These are phyloP conservation scores for Perdita meconis DNA, from an alignment of 2,888 invertebrate genomes.

Conservation along the genomic window DNA sequence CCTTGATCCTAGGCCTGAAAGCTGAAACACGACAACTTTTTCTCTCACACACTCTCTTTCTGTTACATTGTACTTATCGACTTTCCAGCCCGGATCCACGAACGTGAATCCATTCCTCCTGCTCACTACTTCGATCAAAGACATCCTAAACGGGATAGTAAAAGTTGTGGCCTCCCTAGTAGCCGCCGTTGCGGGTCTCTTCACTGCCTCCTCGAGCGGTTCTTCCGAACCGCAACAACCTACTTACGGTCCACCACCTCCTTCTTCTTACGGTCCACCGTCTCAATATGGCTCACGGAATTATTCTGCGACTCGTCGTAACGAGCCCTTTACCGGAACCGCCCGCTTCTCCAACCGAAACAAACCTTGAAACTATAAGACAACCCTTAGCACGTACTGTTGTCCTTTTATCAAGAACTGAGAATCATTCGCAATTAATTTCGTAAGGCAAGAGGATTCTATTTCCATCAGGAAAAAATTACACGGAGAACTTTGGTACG, in stretches of 20 bases:
- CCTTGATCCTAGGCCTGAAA: background rate
- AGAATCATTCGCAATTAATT: too few species aligned
- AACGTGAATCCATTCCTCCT: constrained; percentile 72
- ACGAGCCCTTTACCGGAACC: constrained; percentile 22
- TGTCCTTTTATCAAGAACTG: background rate
- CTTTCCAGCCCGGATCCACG: constrained; percentile 62
- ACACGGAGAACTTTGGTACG: too few species aligned
- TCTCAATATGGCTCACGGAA: constrained; percentile 23
- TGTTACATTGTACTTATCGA: constrained; percentile 27
- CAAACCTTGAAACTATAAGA: constrained; percentile 1
- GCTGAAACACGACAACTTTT: background rate
- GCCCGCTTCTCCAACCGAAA: constrained; percentile 12
- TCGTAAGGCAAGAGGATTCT: too few species aligned
- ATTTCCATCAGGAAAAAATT: too few species aligned
- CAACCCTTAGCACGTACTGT: background rate
- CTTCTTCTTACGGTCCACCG: constrained; percentile 25
- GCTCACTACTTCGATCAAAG: constrained; percentile 76
- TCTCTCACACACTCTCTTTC: too few species aligned
- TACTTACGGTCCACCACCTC: constrained; percentile 69
- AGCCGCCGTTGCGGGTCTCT: constrained; percentile 74
- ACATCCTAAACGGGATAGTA: constrained; percentile 76
- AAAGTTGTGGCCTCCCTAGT: constrained; percentile 75
- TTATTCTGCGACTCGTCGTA: constrained; percentile 17
- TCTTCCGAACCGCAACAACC: constrained; percentile 54
- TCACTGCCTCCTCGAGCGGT: constrained; percentile 75